Evolutionary conservation across 2,888 invertebrate genomes (phyloP).

Genomic region (Gibbula magus): DNA sequence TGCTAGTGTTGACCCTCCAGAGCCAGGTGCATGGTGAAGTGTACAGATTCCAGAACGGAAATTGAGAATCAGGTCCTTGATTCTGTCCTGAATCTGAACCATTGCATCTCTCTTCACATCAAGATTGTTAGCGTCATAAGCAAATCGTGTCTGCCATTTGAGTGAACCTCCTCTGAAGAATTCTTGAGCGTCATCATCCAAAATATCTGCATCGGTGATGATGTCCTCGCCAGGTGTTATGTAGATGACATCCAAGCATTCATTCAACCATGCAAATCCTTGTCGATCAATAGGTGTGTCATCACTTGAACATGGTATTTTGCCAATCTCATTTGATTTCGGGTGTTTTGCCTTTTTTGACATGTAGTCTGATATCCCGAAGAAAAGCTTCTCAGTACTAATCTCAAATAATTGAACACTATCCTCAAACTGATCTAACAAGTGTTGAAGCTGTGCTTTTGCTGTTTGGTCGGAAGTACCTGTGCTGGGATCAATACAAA

Average conservation of each 20-base stretch:
- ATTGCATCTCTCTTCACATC: conserved; percentile 47
- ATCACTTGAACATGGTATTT: conserved; percentile 19
- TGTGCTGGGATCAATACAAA: neutral
- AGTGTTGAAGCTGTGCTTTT: neutral
- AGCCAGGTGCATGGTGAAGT: conserved; percentile 50
- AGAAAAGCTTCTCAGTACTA: neutral
- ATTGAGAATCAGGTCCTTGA: conserved; percentile 25
- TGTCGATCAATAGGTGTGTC: conserved; percentile 25
- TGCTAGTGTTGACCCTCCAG: conserved; percentile 54
- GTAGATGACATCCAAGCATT: conserved; percentile 47
- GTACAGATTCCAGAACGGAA: conserved; percentile 41
- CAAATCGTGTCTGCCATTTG: conserved; percentile 51
- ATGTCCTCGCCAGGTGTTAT: conserved; percentile 28
- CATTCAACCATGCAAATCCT: conserved; percentile 43
- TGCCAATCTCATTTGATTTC: conserved; percentile 24
- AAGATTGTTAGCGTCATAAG: conserved; percentile 35
- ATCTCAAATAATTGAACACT: neutral
- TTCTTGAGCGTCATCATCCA: conserved; percentile 43
- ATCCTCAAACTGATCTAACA: neutral
- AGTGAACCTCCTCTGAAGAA: conserved; percentile 53
- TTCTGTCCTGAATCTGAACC: conserved; percentile 21
- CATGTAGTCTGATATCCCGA: neutral
- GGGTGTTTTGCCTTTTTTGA: neutral
- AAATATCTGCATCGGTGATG: conserved; percentile 26
- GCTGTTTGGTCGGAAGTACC: neutral